Evolutionary conservation across 2,797 vertebrate species (phyloP).

Genomic region (Carcharodon carcharias): DNA sequence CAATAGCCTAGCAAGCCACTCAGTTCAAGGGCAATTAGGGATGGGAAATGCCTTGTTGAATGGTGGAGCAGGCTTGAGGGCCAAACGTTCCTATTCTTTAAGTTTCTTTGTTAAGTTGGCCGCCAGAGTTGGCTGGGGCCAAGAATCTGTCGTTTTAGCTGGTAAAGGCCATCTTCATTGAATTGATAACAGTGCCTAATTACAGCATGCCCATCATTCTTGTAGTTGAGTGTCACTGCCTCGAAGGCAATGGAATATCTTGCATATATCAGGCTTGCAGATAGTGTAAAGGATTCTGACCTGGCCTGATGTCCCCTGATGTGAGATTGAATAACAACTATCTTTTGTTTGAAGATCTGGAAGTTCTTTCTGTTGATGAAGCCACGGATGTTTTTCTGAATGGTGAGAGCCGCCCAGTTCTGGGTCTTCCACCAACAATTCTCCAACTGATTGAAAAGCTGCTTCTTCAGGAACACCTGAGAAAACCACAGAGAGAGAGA

Average conservation of each 20-base stretch:
- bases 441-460: constrained; percentile 68
- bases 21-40: too few relatives aligned
- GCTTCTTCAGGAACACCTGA: constrained; percentile 80
- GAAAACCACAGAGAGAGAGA: constrained; percentile 51
- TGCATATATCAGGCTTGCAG: not conserved
- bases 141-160: not conserved
- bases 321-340: constrained; percentile 75
- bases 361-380: constrained; percentile 69
- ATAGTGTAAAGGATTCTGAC: constrained; percentile 51
- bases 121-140: not conserved
- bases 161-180: not conserved
- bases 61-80: not conserved
- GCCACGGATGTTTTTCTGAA: constrained; percentile 71
- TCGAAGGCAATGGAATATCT: not conserved
- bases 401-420: constrained; percentile 71
- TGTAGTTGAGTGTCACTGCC: not conserved
- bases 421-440: constrained; percentile 63
- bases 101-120: not conserved
- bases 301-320: constrained; percentile 83
- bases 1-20: too few relatives aligned
- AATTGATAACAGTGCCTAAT: not conserved
- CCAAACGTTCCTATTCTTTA: not conserved
- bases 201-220: not conserved
- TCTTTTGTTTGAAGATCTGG: constrained; percentile 71
- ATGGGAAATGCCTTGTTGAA: not conserved